A percentile compares a stretch with the other conserved stretches of the same genome.
Conservation (phyloP, 2,113 vertebrate species). For the Tenrec ecaudatus region DNA sequence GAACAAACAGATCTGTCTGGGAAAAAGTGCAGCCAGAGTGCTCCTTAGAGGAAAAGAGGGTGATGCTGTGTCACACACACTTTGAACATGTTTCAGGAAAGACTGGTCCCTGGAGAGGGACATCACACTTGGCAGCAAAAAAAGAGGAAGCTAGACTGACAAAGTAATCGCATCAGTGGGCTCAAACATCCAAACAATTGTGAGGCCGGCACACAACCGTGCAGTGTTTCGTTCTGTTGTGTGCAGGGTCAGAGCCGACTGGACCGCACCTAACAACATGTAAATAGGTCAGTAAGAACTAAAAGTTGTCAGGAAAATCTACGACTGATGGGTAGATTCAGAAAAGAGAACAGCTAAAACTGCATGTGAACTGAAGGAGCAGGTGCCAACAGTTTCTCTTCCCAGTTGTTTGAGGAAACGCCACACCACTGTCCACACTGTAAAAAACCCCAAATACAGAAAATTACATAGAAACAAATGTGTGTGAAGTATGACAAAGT, state of each 20-base stretch:
- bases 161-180: not conserved
- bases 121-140: not conserved
- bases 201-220: too few species aligned
- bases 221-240: not conserved
- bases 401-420: not conserved
- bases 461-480: not conserved
- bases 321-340: not conserved
- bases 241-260: not conserved
- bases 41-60: too few species aligned
- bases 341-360: not conserved
- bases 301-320: not conserved
- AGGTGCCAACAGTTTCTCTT: not conserved
- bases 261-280: not conserved
- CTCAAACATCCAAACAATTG: not conserved
- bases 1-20: too few species aligned
- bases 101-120: not conserved
- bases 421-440: not conserved
- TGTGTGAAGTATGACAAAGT: not conserved
- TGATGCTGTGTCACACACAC: not conserved
- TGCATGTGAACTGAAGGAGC: not conserved
- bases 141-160: not conserved
- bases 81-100: not conserved
- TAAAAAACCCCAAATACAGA: not conserved
- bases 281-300: not conserved
- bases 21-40: too few species aligned